Percentiles rank a stretch among this genome's conserved stretches.
These are phyloP conservation scores for Falco biarmicus DNA, from an alignment of 2,797 vertebrate genomes.

Conservation along the genomic window DNA sequence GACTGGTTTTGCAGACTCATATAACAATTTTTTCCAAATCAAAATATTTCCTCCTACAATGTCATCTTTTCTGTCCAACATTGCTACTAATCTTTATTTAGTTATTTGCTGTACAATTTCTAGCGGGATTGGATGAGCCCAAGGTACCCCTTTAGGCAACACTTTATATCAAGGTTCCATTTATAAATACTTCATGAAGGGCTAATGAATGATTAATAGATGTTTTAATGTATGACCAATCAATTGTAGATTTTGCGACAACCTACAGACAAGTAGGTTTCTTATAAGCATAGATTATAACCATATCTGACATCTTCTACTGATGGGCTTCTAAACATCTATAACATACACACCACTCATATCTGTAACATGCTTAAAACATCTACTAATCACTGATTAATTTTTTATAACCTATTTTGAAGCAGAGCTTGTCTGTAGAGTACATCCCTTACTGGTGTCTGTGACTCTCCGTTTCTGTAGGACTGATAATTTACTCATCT, in stretches of 20 bases:
- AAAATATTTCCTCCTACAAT: conserved; percentile 24
- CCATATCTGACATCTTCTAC: conserved; percentile 58
- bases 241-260: conserved; percentile 45
- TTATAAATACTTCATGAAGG: conserved; percentile 69
- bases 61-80: conserved; percentile 10
- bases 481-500: background rate
- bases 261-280: conserved; percentile 53
- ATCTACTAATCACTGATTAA: conserved; percentile 62
- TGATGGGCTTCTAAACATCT: conserved; percentile 61
- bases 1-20: background rate
- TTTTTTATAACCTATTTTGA: conserved; percentile 56
- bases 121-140: conserved; percentile 40
- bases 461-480: background rate
- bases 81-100: conserved; percentile 49
- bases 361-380: conserved; percentile 67
- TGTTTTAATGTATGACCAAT: conserved; percentile 68
- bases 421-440: background rate
- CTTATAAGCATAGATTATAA: conserved; percentile 65
- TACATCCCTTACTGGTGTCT: background rate
- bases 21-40: background rate
- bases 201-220: conserved; percentile 72
- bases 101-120: conserved; percentile 52
- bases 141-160: conserved; percentile 57
- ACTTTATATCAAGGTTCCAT: conserved; percentile 69
- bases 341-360: conserved; percentile 69